phyloP scores from a whole-genome alignment of 2,113 vertebrate species.

The Myotis davidii region DNA sequence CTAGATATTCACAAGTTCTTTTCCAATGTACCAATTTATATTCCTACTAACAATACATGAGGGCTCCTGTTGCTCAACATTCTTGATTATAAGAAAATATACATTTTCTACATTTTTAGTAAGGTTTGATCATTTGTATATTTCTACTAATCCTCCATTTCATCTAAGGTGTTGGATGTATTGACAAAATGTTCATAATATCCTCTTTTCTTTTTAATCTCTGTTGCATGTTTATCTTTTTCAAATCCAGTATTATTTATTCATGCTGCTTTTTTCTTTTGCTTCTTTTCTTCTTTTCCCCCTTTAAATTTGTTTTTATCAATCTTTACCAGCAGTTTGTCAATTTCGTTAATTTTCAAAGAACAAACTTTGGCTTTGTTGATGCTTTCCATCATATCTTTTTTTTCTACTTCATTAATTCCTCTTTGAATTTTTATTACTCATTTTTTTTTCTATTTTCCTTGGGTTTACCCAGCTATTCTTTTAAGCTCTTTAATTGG shows the following conservation, averaged over 20 bases:
- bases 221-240: background rate
- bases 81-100: background rate
- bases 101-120: constrained; percentile 18
- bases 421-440: constrained; percentile 8
- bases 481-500: background rate
- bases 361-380: background rate
- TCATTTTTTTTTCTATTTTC: constrained; percentile 9
- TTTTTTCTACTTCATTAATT: constrained; percentile 28
- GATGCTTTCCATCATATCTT: background rate
- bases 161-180: background rate
- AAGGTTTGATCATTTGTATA: background rate
- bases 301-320: background rate
- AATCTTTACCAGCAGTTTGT: background rate
- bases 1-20: constrained; percentile 2
- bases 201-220: constrained; percentile 11
- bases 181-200: background rate
- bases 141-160: constrained; percentile 51
- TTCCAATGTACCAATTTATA: constrained; percentile 12
- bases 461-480: background rate
- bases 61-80: background rate
- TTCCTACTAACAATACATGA: background rate
- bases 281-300: background rate
- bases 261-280: background rate
- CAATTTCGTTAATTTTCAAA: constrained; percentile 37
- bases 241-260: background rate